phyloP scores from a whole-genome alignment of 1,140 invertebrate genomes.

The Notospermus geniculatus region DNA sequence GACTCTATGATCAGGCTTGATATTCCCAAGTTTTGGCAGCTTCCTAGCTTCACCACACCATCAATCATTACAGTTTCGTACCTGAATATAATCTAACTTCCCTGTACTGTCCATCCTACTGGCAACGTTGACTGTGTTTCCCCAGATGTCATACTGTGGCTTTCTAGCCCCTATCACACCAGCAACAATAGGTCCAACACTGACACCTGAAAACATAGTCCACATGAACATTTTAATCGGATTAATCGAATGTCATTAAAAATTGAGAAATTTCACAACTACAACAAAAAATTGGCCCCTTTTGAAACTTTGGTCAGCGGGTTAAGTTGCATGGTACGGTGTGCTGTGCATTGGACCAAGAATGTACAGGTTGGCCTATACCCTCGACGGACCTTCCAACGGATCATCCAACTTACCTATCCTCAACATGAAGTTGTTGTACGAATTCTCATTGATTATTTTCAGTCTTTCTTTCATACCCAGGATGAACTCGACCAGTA shows the following conservation, averaged over 20 bases:
- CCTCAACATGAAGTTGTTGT: constrained; percentile 60
- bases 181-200: constrained; percentile 76
- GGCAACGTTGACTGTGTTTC: constrained; percentile 93
- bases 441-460: constrained; percentile 48
- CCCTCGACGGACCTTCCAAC: too few relatives aligned
- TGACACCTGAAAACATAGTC: constrained; percentile 38
- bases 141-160: constrained; percentile 65
- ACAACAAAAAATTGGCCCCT: too few relatives aligned
- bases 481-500: constrained; percentile 65
- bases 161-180: constrained; percentile 88
- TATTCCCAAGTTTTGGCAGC: too few relatives aligned
- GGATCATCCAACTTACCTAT: constrained; percentile 45
- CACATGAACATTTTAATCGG: not conserved
- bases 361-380: too few relatives aligned
- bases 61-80: too few relatives aligned
- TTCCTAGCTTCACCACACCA: too few relatives aligned
- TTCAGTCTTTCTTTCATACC: constrained; percentile 64
- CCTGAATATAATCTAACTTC: constrained; percentile 88
- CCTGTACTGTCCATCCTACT: constrained; percentile 96
- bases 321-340: too few relatives aligned
- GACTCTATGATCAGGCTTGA: too few relatives aligned
- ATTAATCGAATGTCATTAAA: not conserved
- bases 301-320: too few relatives aligned
- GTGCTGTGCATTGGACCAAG: too few relatives aligned
- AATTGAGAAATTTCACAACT: not conserved